These are phyloP conservation scores for Periophthalmus modestus DNA, from an alignment of 2,113 vertebrate genomes.

Conservation along the genomic window DNA sequence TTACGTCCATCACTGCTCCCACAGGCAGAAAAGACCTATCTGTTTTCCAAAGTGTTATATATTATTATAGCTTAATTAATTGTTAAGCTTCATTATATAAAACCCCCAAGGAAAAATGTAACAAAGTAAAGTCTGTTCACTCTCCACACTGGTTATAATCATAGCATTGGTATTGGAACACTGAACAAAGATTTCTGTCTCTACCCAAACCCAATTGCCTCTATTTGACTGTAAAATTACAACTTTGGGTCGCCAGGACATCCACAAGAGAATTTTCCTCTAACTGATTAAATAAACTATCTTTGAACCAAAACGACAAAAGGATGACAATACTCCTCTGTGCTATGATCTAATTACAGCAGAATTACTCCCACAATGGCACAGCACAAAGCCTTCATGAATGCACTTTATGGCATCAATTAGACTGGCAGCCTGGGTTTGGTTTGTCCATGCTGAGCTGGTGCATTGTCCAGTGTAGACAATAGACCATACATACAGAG, in stretches of 20 bases:
- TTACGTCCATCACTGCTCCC: too few relatives aligned
- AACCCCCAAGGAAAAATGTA: too few relatives aligned
- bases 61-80: too few relatives aligned
- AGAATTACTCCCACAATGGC: background rate
- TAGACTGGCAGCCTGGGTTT: slow-evolving; percentile 1
- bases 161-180: background rate
- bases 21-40: too few relatives aligned
- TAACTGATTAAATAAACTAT: background rate
- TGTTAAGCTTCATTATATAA: too few relatives aligned
- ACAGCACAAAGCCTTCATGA: background rate
- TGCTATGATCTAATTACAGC: slow-evolving; percentile 2
- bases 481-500: slow-evolving; percentile 28
- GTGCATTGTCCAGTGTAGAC: slow-evolving; percentile 36
- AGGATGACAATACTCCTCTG: background rate
- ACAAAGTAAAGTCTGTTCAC: too few relatives aligned
- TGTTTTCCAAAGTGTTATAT: too few relatives aligned
- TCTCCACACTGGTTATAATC: background rate
- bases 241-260: background rate
- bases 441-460: slow-evolving; percentile 12
- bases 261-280: background rate
- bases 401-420: background rate
- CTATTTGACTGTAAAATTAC: background rate
- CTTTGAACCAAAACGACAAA: background rate
- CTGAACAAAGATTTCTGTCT: background rate
- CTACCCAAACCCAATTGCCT: background rate